Conservation (phyloP, 2,797 vertebrate species). For the Cichlasoma orientale region DNA sequence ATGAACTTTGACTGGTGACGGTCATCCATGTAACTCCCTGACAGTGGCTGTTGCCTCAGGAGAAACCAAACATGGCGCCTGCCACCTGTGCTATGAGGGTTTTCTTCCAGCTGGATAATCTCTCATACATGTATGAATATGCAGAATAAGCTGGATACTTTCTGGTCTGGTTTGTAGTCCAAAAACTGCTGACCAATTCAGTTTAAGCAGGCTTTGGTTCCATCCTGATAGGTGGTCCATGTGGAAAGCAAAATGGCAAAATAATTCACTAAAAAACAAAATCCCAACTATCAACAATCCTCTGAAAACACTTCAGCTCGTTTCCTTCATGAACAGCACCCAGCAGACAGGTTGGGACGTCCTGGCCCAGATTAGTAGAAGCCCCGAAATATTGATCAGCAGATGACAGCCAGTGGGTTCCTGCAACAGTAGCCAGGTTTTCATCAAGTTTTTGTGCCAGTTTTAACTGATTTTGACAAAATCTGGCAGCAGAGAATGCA, state of each 20-base stretch:
- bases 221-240: background rate
- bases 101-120: too few relatives aligned
- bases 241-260: background rate
- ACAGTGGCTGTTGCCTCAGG: rapidly evolving
- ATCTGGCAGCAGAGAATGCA: background rate
- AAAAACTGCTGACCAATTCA: background rate
- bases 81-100: too few relatives aligned
- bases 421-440: background rate
- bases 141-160: background rate
- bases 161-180: rapidly evolving
- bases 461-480: background rate
- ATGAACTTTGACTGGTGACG: background rate
- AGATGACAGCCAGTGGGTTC: background rate
- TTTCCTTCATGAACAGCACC: background rate
- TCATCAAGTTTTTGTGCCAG: background rate
- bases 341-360: background rate
- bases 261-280: background rate
- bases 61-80: too few relatives aligned
- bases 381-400: background rate
- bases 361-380: too few relatives aligned
- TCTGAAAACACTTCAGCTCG: background rate
- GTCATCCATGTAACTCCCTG: background rate
- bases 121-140: background rate
- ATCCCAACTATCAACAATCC: background rate
- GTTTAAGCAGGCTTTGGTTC: background rate